Conservation (phyloP, 2,888 invertebrate species). For the Furcula furcula region DNA sequence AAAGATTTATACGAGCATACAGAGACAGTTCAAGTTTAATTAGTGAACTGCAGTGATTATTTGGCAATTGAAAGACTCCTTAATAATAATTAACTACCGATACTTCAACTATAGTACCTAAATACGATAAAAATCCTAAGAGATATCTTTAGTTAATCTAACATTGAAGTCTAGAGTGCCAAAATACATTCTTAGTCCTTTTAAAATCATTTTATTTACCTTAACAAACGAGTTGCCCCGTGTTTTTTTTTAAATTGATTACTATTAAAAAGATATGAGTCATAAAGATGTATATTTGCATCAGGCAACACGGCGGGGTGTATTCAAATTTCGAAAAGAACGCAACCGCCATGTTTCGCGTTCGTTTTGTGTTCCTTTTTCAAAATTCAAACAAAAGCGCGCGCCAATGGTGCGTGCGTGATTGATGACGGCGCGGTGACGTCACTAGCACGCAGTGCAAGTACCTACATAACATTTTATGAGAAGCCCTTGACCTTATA, state of each 20-base stretch:
- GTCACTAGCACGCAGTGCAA: constrained; percentile 43
- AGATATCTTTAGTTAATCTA: too few species aligned
- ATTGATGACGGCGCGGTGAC: constrained; percentile 76
- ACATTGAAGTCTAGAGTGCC: too few species aligned
- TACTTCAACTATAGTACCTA: too few species aligned
- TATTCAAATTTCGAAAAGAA: constrained; percentile 62
- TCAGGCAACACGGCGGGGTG: constrained; percentile 54
- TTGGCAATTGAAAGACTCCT: too few species aligned
- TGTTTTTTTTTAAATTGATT: constrained; percentile 38
- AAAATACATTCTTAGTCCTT: too few species aligned
- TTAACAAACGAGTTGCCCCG: too few species aligned
- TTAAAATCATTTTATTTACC: too few species aligned
- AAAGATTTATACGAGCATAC: too few species aligned
- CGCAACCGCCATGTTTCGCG: constrained; percentile 69
- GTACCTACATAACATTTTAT: constrained; percentile 61
- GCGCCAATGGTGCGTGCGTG: constrained; percentile 78
- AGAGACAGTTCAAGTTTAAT: too few species aligned
- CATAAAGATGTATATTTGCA: constrained; percentile 30
- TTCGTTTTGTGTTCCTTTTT: constrained; percentile 71
- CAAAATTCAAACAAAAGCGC: constrained; percentile 77
- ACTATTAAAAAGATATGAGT: constrained; percentile 65
- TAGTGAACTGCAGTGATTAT: too few species aligned
- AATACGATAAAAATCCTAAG: too few species aligned
- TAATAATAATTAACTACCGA: too few species aligned
- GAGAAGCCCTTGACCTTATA: constrained; percentile 71